phyloP scores from a whole-genome alignment of 2,888 invertebrate species.

The Sinhomidia bicolor region DNA sequence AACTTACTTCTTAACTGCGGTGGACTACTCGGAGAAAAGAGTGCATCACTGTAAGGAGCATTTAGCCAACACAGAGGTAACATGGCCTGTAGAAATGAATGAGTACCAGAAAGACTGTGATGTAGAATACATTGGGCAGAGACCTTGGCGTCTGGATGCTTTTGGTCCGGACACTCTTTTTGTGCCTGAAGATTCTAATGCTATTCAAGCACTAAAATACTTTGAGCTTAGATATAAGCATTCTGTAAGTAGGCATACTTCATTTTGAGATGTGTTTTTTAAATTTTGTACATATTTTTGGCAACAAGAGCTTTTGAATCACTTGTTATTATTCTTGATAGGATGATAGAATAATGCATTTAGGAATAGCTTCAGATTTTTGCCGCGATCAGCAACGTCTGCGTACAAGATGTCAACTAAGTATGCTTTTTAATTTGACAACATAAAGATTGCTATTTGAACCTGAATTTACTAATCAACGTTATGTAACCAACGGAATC shows the following conservation, averaged over 20 bases:
- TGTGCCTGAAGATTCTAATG: conserved; percentile 67
- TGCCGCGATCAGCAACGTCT: conserved; percentile 75
- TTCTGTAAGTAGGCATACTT: conserved; percentile 77
- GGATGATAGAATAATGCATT: conserved; percentile 71
- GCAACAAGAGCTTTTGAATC: too few relatives aligned
- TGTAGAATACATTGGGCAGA: conserved; percentile 76
- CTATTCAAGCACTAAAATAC: conserved; percentile 70
- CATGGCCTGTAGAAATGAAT: conserved; percentile 74
- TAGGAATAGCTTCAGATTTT: conserved; percentile 80
- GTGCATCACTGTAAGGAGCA: conserved; percentile 39
- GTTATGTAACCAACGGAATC: too few relatives aligned
- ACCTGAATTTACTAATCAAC: too few relatives aligned
- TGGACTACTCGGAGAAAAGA: conserved; percentile 74
- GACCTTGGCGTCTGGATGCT: conserved; percentile 77
- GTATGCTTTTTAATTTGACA: conserved; percentile 64
- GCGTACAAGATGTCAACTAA: conserved; percentile 78
- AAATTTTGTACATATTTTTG: too few relatives aligned
- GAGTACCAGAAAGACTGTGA: conserved; percentile 65
- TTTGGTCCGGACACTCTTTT: conserved; percentile 71
- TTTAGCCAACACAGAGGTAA: conserved; percentile 14
- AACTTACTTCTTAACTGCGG: conserved; percentile 75
- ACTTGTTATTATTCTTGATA: neutral
- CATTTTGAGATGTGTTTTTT: too few relatives aligned
- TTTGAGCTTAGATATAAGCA: conserved; percentile 73
- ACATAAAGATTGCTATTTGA: neutral